Evolutionary conservation across 1,140 invertebrate species (phyloP), one percentile per base, ranked within the genome.

Genomic region (Anoplophora glabripennis): DNA sequence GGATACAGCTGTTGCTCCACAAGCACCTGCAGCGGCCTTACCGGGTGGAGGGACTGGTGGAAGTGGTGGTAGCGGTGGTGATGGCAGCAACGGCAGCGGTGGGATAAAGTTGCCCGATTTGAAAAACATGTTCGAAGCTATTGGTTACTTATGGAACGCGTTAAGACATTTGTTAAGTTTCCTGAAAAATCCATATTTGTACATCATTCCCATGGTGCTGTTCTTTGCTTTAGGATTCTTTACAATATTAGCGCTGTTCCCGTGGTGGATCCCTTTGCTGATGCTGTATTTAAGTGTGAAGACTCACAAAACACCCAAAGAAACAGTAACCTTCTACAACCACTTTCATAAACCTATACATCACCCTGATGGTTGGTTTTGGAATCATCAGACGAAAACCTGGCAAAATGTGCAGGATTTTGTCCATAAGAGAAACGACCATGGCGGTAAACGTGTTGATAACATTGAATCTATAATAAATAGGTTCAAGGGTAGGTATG

Each of bases 31-130:
- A 41, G 51, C 48, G 14, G 44, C 47, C 51, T 74, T 76, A 66
- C 77, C 79, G 3, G 75, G 72, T 54, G 64, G 66, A 11, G 53
- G 51, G 12, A 53, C 48, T n/a, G 77, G 76, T 11, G 77, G 77
- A 8, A 75, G 76, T 53, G 76, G 79, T 4, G 75, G 73, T 53
- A 55, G 57, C 21, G 49, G 66, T 35, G 57, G 65, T 12, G 75
- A 72, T 21, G 79, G 79, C 12, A 77, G 75, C 49, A 75, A 77
- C 33, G 73, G 71, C 58, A 42, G 52, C 34, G 49, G 40, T 28
- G 58, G 64, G n/a, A 63, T 67, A 4, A 51, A 54, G 28, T 59
- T 72, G 41, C 72, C 72, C 3, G 67, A 72, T 59, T 51, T 74
- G 18, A 72, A 72, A 65, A 66, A 64, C 10, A 33, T 75, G 21